A percentile compares a stretch with the other conserved stretches of the same genome.
Conservation (phyloP, 2,113 vertebrate species). For the Raja brachyura region DNA sequence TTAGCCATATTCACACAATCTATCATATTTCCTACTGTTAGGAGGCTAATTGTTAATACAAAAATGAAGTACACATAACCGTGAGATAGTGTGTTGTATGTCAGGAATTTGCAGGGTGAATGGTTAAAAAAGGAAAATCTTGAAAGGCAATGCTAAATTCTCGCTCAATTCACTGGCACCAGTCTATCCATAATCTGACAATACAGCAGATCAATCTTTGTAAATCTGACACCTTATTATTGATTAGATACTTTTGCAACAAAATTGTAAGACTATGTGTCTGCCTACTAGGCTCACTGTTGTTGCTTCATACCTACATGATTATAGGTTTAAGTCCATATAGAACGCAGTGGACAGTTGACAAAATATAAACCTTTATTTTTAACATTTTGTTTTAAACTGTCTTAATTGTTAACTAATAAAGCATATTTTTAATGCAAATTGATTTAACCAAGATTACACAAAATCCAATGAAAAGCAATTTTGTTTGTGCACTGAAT, state of each 20-base stretch:
- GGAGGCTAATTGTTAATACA: not conserved
- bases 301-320: constrained; percentile 9
- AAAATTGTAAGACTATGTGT: constrained; percentile 7
- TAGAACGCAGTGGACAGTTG: not conserved
- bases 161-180: constrained; percentile 4
- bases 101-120: not conserved
- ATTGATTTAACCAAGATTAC: not conserved
- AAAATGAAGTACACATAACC: not conserved
- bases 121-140: not conserved
- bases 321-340: not conserved
- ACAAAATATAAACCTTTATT: not conserved
- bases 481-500: not conserved
- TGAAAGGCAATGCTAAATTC: not conserved
- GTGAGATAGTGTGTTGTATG: not conserved
- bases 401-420: not conserved
- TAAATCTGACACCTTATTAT: constrained; percentile 4
- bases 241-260: constrained; percentile 10
- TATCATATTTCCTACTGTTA: not conserved
- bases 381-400: not conserved
- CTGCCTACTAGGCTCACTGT: not conserved
- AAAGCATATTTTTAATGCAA: not conserved
- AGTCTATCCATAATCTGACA: not conserved
- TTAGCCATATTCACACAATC: not conserved
- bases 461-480: not conserved
- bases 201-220: constrained; percentile 17